A percentile compares a stretch with the other conserved stretches of the same genome.
phyloP scores from a whole-genome alignment of 2,888 invertebrate species.

The Lepidochitona cinerea region DNA sequence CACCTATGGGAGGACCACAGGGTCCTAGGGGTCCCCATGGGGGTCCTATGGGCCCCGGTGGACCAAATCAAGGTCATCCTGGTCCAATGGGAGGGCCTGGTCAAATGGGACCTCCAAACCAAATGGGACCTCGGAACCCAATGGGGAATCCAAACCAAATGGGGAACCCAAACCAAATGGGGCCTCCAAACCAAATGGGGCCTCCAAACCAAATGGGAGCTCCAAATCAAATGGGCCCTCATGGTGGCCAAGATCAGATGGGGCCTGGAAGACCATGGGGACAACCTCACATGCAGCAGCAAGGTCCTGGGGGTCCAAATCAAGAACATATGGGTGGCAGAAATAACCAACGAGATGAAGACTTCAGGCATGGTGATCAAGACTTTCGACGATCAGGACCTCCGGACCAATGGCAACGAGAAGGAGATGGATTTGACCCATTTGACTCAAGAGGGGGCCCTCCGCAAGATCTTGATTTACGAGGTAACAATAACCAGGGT shows the following conservation, averaged over 20 bases:
- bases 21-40: not conserved
- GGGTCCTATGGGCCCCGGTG: not conserved
- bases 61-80: not conserved
- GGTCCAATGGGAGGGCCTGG: not conserved
- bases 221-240: not conserved
- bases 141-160: not conserved
- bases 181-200: not conserved
- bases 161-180: not conserved
- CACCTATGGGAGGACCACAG: constrained; percentile 3
- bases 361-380: not conserved
- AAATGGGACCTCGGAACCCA: not conserved
- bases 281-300: not conserved
- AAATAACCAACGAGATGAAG: not conserved
- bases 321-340: not conserved
- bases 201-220: not conserved
- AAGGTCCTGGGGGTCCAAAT: not conserved
- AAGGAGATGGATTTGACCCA: not conserved
- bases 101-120: not conserved
- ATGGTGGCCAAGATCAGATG: not conserved
- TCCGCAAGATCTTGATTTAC: not conserved
- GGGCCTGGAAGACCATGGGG: not conserved
- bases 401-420: not conserved
- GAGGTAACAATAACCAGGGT: not conserved
- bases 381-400: not conserved
- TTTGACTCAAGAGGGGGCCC: not conserved